These are phyloP conservation scores for Pteronotus mesoamericanus DNA, from an alignment of 2,797 vertebrate species.

Conservation along the genomic window DNA sequence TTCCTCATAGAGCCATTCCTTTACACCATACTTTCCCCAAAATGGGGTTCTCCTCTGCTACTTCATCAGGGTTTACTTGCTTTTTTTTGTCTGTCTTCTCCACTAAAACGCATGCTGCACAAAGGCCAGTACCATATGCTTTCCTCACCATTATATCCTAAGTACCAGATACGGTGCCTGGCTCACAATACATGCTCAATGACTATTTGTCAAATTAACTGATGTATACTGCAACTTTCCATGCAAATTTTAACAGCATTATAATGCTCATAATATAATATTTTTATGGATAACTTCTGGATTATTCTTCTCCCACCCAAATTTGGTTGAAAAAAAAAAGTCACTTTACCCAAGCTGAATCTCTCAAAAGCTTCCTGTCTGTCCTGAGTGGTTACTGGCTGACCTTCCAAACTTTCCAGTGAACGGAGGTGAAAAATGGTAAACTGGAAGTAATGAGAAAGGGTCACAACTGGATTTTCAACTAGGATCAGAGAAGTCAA, in stretches of 20 bases:
- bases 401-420: conserved; percentile 85
- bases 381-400: conserved; percentile 82
- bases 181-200: not conserved
- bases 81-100: conserved; percentile 2
- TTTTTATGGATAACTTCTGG: conserved; percentile 28
- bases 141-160: not conserved
- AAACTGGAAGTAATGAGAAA: conserved; percentile 87
- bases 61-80: not conserved
- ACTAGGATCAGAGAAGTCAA: conserved; percentile 84
- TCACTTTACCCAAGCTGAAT: conserved; percentile 87
- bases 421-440: conserved; percentile 87
- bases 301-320: not conserved
- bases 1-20: not conserved
- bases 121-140: not conserved
- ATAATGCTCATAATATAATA: not conserved
- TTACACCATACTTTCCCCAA: not conserved
- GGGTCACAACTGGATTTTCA: conserved; percentile 85
- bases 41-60: not conserved
- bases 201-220: not conserved
- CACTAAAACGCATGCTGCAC: not conserved
- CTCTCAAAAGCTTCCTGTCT: conserved; percentile 85
- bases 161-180: not conserved
- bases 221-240: not conserved
- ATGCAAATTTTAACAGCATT: not conserved
- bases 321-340: not conserved